Evolutionary conservation across 2,113 vertebrate genomes (phyloP).

Genomic region (Chaetodon auriga): DNA sequence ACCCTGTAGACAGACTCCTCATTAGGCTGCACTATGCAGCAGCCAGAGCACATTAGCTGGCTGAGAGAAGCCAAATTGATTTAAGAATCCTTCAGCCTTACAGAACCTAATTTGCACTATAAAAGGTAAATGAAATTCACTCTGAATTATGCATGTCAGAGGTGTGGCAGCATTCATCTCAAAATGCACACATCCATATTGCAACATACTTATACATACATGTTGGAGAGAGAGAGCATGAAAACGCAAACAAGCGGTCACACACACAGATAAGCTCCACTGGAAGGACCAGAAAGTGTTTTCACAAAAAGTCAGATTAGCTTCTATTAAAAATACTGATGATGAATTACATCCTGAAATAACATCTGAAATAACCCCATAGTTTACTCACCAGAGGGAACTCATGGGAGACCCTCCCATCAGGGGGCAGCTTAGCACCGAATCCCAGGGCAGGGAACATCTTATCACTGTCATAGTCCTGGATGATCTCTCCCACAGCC

Average conservation of each 20-base stretch:
- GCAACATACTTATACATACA: slow-evolving; percentile 17
- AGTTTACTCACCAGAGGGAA: slow-evolving; percentile 90
- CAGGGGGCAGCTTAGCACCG: slow-evolving; percentile 94
- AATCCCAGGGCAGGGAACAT: slow-evolving; percentile 96
- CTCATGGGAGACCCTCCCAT: slow-evolving; percentile 93
- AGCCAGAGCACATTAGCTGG: slow-evolving; percentile 72
- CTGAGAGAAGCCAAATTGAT: slow-evolving; percentile 79
- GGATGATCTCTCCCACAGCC: slow-evolving; percentile 96
- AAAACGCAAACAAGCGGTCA: slow-evolving; percentile 17
- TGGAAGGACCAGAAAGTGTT: not conserved
- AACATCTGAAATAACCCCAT: slow-evolving; percentile 6
- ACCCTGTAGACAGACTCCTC: slow-evolving; percentile 67
- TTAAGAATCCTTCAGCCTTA: slow-evolving; percentile 73
- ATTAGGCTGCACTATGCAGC: slow-evolving; percentile 70
- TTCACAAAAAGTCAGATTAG: not conserved
- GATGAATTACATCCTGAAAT: not conserved
- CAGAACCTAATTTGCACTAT: slow-evolving; percentile 78
- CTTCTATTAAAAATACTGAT: not conserved
- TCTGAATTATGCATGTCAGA: slow-evolving; percentile 69
- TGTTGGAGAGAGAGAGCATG: slow-evolving; percentile 13
- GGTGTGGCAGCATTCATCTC: slow-evolving; percentile 47
- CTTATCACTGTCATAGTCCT: slow-evolving; percentile 97
- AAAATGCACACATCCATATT: slow-evolving; percentile 51
- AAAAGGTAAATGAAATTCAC: slow-evolving; percentile 72
- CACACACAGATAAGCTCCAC: slow-evolving; percentile 16